Conservation (phyloP, 37 sponge, comb jelly and placozoan genomes). For the Diacarnus erythraeanus region DNA sequence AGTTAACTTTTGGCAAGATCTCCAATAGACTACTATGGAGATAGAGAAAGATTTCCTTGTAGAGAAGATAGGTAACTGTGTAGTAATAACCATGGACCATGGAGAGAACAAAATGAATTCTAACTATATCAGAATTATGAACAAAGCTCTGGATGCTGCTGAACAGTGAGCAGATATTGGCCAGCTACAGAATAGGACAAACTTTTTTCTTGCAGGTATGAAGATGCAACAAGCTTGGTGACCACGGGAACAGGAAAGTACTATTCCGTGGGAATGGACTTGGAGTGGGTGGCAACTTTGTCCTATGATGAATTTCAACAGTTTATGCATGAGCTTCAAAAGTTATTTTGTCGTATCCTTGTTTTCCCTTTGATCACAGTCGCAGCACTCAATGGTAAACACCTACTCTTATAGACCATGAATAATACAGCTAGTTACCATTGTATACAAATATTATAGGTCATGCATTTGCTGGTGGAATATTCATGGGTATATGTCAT, state of each 20-base stretch:
- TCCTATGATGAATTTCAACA: not conserved
- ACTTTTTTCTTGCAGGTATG: slow-evolving; percentile 31
- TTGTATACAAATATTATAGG: no score
- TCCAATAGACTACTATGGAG: no score
- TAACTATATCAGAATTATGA: slow-evolving; percentile 27
- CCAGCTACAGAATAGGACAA: no score
- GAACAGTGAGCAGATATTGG: slow-evolving; percentile 43
- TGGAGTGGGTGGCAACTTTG: slow-evolving; percentile 11
- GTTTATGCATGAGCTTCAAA: slow-evolving; percentile 19
- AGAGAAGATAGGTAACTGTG: slow-evolving; percentile 36
- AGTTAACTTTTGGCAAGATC: no score
- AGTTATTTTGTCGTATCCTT: slow-evolving; percentile 38
- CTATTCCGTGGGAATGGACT: slow-evolving; percentile 70
- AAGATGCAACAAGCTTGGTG: slow-evolving; percentile 50
- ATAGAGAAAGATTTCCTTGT: slow-evolving; percentile 20
- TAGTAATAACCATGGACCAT: slow-evolving; percentile 38
- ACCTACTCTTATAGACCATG: not conserved
- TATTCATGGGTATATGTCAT: slow-evolving; percentile 57
- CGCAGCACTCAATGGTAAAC: slow-evolving; percentile 79
- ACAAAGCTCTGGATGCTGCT: slow-evolving; percentile 54
- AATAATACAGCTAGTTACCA: not conserved
- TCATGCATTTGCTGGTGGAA: slow-evolving; percentile 77
- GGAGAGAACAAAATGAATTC: slow-evolving; percentile 65
- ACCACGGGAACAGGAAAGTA: slow-evolving; percentile 73
- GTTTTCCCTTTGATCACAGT: slow-evolving; percentile 74